Evolutionary conservation across 2,888 invertebrate species (phyloP).

Genomic region (Synergus laeviventris): DNA sequence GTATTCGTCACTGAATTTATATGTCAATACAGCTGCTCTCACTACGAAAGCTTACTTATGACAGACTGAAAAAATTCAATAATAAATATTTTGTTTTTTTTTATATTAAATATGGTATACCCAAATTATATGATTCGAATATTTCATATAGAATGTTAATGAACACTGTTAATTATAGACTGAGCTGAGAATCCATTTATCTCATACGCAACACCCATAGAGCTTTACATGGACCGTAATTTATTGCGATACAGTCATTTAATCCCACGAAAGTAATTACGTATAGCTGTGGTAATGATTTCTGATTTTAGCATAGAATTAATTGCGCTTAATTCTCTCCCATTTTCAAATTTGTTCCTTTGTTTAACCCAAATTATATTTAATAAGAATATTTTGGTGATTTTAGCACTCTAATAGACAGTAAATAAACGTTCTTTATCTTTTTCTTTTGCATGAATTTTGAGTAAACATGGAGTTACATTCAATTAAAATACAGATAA

Average conservation of each 20-base stretch:
- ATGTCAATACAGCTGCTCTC: conserved; percentile 3
- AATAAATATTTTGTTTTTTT: neutral
- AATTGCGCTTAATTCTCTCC: too few species aligned
- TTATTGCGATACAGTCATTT: conserved; percentile 19
- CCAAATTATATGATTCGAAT: neutral
- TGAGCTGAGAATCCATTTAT: conserved; percentile 16
- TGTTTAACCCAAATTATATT: too few species aligned
- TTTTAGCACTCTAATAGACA: too few species aligned
- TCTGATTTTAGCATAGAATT: too few species aligned
- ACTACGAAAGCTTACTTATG: neutral
- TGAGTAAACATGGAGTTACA: too few species aligned
- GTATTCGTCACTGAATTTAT: conserved; percentile 1
- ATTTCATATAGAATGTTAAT: neutral
- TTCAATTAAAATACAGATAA: too few species aligned
- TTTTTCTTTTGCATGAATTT: too few species aligned
- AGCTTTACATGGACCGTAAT: neutral
- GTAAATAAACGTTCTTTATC: too few species aligned
- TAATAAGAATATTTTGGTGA: too few species aligned
- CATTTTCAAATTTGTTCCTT: too few species aligned
- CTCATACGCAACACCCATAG: neutral
- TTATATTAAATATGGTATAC: neutral
- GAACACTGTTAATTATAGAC: conserved; percentile 3
- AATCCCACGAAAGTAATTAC: conserved; percentile 15
- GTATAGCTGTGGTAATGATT: neutral
- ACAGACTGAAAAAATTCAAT: neutral